Conservation (phyloP, 2,888 invertebrate genomes). For the Malthinus flaveolus region DNA sequence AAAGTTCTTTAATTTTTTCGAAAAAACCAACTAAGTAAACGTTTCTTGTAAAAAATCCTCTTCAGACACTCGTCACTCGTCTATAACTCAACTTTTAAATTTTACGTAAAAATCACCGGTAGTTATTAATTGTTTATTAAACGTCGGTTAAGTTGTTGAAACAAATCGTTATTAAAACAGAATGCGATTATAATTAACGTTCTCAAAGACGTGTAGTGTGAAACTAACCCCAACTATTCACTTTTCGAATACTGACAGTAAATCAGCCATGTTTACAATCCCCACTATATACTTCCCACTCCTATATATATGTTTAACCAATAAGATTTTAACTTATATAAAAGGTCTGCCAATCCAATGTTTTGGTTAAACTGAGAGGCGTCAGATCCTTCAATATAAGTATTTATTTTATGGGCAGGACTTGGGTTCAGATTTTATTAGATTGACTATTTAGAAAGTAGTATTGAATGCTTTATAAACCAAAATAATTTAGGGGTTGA, state of each 20-base stretch:
- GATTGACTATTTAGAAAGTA: constrained; percentile 54
- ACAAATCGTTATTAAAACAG: not conserved
- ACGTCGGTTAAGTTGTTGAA: not conserved
- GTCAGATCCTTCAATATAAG: constrained; percentile 45
- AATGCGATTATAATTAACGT: constrained; percentile 29
- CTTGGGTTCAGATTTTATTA: constrained; percentile 53
- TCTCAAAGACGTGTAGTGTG: constrained; percentile 45
- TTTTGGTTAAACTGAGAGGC: constrained; percentile 40
- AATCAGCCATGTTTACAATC: constrained; percentile 55
- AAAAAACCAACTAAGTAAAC: no score
- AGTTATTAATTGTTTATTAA: not conserved
- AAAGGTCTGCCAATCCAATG: constrained; percentile 48
- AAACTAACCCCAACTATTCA: constrained; percentile 48
- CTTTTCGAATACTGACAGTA: constrained; percentile 43
- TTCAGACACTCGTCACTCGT: no score
- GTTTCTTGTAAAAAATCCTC: no score
- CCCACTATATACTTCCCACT: constrained; percentile 42
- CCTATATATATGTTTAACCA: constrained; percentile 38
- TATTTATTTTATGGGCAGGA: constrained; percentile 54
- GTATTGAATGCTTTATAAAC: constrained; percentile 44
- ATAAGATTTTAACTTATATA: constrained; percentile 39
- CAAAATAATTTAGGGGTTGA: constrained; percentile 5
- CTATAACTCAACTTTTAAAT: no score
- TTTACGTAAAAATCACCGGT: not conserved
- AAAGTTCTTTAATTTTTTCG: no score